phyloP scores from a whole-genome alignment of 2,797 vertebrate species.

The Gambelia wislizenii region DNA sequence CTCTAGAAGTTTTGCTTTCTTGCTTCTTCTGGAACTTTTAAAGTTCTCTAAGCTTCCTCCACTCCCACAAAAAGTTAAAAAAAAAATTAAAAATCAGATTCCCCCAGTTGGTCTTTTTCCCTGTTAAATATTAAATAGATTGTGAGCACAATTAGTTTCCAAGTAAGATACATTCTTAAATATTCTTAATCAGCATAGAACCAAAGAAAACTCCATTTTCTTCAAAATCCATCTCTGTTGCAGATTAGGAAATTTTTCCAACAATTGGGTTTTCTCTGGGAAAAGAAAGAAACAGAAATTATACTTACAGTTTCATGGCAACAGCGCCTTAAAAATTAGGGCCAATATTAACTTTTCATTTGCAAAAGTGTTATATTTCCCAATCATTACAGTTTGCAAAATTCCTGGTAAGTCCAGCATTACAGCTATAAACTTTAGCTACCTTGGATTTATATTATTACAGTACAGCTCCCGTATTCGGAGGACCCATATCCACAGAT shows the following conservation, averaged over 20 bases:
- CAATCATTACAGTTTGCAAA: background rate
- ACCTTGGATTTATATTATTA: background rate
- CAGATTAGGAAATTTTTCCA: conserved; percentile 88
- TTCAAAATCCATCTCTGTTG: conserved; percentile 62
- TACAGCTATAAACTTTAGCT: background rate
- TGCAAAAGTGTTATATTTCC: rapidly evolving
- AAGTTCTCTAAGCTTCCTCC: conserved; percentile 63
- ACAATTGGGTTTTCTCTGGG: conserved; percentile 95
- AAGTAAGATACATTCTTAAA: conserved; percentile 75
- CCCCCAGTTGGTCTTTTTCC: conserved; percentile 61
- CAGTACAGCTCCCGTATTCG: too few relatives aligned
- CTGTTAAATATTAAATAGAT: conserved; percentile 84
- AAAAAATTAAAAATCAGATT: conserved; percentile 50
- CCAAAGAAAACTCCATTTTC: conserved; percentile 75
- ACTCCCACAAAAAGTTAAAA: background rate
- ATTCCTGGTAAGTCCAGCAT: background rate
- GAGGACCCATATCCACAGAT: too few relatives aligned
- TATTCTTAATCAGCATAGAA: conserved; percentile 70
- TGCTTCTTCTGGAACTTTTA: conserved; percentile 67
- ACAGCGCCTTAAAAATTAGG: conserved; percentile 19
- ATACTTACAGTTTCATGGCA: background rate
- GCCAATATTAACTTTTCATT: background rate
- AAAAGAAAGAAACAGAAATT: conserved; percentile 49
- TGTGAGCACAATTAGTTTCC: conserved; percentile 68
- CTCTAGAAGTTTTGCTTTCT: conserved; percentile 67